phyloP scores from a whole-genome alignment of 2,113 vertebrate species.

The Seriola aureovittata region DNA sequence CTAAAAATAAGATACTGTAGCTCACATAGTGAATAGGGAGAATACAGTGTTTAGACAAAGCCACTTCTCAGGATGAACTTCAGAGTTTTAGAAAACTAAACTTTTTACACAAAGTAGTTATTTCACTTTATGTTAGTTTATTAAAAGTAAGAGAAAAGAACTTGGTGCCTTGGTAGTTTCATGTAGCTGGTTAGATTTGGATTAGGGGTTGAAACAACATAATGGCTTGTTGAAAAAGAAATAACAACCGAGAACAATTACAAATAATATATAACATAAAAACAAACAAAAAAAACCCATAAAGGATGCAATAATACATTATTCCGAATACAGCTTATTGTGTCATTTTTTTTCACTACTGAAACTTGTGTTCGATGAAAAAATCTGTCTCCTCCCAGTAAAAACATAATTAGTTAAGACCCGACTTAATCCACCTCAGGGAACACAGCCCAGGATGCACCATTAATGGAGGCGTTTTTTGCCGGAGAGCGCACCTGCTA shows the following conservation, averaged over 20 bases:
- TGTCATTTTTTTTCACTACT: background rate
- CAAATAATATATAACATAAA: background rate
- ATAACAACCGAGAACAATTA: background rate
- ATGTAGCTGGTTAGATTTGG: background rate
- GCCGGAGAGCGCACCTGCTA: slow-evolving; percentile 69
- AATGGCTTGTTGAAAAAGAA: background rate
- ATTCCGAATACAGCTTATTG: background rate
- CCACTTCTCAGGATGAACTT: background rate
- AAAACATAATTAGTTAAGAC: slow-evolving; percentile 69
- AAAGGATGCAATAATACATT: background rate
- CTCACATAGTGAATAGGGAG: background rate
- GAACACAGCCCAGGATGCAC: slow-evolving; percentile 55
- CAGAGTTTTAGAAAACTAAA: background rate
- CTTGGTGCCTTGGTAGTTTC: background rate
- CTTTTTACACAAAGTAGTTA: background rate
- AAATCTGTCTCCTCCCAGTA: slow-evolving; percentile 32
- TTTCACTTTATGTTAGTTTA: background rate
- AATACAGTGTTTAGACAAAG: background rate
- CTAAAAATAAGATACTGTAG: background rate
- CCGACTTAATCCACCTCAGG: slow-evolving; percentile 69
- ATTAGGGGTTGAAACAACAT: background rate
- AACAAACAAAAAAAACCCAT: background rate
- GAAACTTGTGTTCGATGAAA: slow-evolving; percentile 28
- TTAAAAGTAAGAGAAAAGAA: background rate
- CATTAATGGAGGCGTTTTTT: slow-evolving; percentile 67